Evolutionary conservation across 2,113 vertebrate species (phyloP).

Genomic region (Silurus glanis): DNA sequence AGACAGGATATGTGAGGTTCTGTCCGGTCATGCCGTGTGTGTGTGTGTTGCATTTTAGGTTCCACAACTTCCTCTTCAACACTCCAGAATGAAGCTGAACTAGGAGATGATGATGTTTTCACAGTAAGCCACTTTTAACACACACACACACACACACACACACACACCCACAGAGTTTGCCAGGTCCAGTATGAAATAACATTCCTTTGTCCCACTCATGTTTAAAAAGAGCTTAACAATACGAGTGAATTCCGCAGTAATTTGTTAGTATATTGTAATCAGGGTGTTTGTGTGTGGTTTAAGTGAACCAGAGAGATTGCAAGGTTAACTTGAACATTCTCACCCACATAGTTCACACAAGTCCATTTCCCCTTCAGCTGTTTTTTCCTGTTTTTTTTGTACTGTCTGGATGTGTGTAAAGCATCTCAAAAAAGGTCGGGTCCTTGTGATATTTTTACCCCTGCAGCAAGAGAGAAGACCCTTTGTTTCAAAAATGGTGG

Average conservation of each 20-base stretch:
- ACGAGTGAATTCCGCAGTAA: not conserved
- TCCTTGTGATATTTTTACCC: constrained; percentile 53
- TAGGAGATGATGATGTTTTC: constrained; percentile 97
- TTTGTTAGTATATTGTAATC: not conserved
- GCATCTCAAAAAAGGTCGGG: constrained; percentile 33
- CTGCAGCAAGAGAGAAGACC: constrained; percentile 36
- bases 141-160: not conserved
- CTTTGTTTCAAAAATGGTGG: constrained; percentile 52
- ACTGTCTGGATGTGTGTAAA: constrained; percentile 22
- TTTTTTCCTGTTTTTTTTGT: constrained; percentile 8
- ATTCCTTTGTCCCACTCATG: not conserved
- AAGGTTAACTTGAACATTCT: not conserved
- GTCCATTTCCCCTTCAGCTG: constrained; percentile 27
- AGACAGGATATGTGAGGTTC: constrained; percentile 32
- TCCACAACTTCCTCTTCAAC: constrained; percentile 97
- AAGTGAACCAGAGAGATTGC: constrained; percentile 1
- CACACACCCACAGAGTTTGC: not conserved
- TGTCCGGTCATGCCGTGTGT: constrained; percentile 41
- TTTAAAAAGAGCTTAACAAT: not conserved
- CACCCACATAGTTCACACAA: constrained; percentile 36
- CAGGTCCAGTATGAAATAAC: not conserved
- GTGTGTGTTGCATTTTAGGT: constrained; percentile 71
- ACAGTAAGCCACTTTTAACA: constrained; percentile 75
- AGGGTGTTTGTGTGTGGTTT: constrained; percentile 7
- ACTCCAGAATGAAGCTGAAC: constrained; percentile 94